Evolutionary conservation across 1,140 invertebrate genomes (phyloP).

Genomic region (Drosophila kikkawai): DNA sequence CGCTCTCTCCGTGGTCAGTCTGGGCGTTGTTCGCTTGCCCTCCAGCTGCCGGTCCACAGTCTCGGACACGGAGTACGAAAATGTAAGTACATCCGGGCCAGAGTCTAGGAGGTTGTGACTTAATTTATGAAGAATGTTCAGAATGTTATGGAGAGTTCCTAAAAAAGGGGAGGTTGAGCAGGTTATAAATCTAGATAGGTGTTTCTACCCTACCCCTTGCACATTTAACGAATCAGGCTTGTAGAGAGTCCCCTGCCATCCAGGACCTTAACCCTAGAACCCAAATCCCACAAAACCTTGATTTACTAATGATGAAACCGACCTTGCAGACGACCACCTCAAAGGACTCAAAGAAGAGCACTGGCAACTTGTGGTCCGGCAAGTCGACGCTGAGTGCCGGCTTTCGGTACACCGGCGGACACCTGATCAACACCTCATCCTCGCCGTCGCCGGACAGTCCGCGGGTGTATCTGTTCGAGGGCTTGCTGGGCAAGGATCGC

Average conservation of each 20-base stretch:
- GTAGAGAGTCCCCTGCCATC: neutral
- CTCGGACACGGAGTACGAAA: conserved; percentile 96
- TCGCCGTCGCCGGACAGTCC: conserved; percentile 94
- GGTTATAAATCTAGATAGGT: too few relatives aligned
- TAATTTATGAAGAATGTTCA: neutral
- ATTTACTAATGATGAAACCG: neutral
- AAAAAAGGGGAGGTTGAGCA: too few relatives aligned
- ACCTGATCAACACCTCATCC: conserved; percentile 93
- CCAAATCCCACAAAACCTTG: too few relatives aligned
- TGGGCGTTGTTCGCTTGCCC: conserved; percentile 80
- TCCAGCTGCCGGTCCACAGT: conserved; percentile 93
- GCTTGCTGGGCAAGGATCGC: conserved; percentile 88
- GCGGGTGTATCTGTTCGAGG: conserved; percentile 97
- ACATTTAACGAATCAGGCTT: neutral
- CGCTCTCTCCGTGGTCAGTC: conserved; percentile 82
- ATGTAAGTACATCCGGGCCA: conserved; percentile 88
- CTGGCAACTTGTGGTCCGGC: conserved; percentile 94
- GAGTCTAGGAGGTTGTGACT: neutral
- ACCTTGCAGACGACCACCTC: conserved; percentile 77
- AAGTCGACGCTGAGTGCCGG: conserved; percentile 96
- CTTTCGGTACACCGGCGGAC: conserved; percentile 95
- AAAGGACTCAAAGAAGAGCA: conserved; percentile 89
- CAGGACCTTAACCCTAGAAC: neutral
- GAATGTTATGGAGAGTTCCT: too few relatives aligned
- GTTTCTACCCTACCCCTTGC: neutral